Conservation (phyloP, 2,113 vertebrate genomes). For the Bolborhynchus lineola region DNA sequence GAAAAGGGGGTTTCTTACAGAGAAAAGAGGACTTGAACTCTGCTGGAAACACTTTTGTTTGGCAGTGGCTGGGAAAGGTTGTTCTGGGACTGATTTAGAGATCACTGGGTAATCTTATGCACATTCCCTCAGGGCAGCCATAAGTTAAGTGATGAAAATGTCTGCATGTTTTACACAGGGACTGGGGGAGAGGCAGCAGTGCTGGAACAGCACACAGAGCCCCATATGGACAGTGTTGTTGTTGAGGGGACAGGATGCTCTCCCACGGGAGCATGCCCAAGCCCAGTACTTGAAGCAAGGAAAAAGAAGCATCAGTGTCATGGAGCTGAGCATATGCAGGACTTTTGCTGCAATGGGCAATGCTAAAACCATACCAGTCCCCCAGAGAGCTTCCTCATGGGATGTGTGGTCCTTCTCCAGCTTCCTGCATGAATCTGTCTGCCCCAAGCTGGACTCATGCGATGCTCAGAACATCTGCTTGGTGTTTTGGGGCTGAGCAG, state of each 20-base stretch:
- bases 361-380: background rate
- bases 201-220: background rate
- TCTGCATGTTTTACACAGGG: background rate
- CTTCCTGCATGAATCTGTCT: background rate
- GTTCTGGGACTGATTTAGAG: slow-evolving; percentile 47
- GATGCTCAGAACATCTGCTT: background rate
- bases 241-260: background rate
- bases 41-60: slow-evolving; percentile 38
- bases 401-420: background rate
- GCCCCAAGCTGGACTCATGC: fast-evolving
- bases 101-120: background rate
- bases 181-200: background rate
- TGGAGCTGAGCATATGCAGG: background rate
- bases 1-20: background rate
- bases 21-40: background rate
- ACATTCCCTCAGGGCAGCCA: background rate
- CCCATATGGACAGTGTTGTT: fast-evolving
- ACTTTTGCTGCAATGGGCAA: background rate
- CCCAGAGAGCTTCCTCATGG: background rate
- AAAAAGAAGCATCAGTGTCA: fast-evolving
- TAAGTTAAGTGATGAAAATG: slow-evolving; percentile 25
- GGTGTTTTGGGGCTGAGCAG: background rate
- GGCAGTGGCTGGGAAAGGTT: slow-evolving; percentile 4
- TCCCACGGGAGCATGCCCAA: background rate
- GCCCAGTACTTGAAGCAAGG: too few species aligned